Conservation (phyloP, 2,888 invertebrate species). For the Cephus sareptanus region DNA sequence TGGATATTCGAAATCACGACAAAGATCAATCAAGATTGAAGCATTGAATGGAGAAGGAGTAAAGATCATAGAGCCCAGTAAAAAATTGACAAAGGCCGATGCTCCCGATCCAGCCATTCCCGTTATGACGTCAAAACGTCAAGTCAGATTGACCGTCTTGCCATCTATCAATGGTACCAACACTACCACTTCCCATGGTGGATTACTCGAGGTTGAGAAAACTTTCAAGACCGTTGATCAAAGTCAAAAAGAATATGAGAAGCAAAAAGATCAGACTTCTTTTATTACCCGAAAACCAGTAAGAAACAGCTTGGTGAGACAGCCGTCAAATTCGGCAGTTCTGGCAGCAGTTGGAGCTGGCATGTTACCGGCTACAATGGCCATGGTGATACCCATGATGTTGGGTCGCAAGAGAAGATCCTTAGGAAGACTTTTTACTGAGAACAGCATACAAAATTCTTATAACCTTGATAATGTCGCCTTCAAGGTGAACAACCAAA, state of each 20-base stretch:
- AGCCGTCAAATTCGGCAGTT: slow-evolving; percentile 72
- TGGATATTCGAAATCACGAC: slow-evolving; percentile 70
- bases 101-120: slow-evolving; percentile 38
- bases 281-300: slow-evolving; percentile 48
- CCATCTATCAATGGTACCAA: slow-evolving; percentile 74
- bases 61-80: slow-evolving; percentile 34
- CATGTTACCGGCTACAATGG: slow-evolving; percentile 84
- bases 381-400: slow-evolving; percentile 83
- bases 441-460: slow-evolving; percentile 19
- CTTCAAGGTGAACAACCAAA: slow-evolving; percentile 17
- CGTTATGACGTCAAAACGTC: slow-evolving; percentile 61
- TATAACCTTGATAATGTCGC: slow-evolving; percentile 5
- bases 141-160: slow-evolving; percentile 77
- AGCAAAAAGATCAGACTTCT: slow-evolving; percentile 40
- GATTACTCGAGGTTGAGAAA: slow-evolving; percentile 79
- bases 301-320: slow-evolving; percentile 52
- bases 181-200: slow-evolving; percentile 76
- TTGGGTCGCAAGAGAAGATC: slow-evolving; percentile 69
- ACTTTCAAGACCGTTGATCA: slow-evolving; percentile 79
- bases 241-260: slow-evolving; percentile 66
- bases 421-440: not conserved
- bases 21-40: slow-evolving; percentile 64
- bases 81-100: slow-evolving; percentile 28
- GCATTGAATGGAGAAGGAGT: slow-evolving; percentile 36
- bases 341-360: slow-evolving; percentile 82